phyloP scores from a whole-genome alignment of 30 jellyfish, hydroid and myxozoan genomes.

The Aurelia aurita region DNA sequence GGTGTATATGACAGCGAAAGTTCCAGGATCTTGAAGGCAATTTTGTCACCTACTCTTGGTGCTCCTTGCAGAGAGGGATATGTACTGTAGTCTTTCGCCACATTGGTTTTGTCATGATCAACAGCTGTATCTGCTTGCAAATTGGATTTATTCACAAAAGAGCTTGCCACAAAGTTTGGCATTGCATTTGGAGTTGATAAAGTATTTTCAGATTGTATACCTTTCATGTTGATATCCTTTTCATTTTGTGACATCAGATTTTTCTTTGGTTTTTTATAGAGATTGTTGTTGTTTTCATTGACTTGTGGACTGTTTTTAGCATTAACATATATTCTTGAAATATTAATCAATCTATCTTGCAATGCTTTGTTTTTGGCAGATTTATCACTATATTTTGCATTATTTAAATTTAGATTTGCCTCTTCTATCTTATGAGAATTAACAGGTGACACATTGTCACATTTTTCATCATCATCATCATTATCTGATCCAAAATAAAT shows the following conservation, averaged over 20 bases:
- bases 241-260: not conserved
- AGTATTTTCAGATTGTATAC: not conserved
- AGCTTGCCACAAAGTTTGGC: too few relatives aligned
- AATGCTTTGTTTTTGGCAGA: conserved; percentile 9
- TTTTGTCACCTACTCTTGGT: conserved; percentile 59
- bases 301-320: not conserved
- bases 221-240: not conserved
- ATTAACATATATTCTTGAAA: too few relatives aligned
- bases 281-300: not conserved
- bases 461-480: conserved; percentile 2
- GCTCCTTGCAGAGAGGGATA: conserved; percentile 44
- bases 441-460: not conserved
- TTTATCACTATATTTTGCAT: not conserved
- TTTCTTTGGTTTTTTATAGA: not conserved
- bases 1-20: conserved; percentile 60
- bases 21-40: conserved; percentile 54
- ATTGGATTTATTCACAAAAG: too few relatives aligned
- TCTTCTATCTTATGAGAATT: too few relatives aligned
- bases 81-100: not conserved
- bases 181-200: too few relatives aligned
- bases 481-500: conserved; percentile 46
- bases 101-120: not conserved
- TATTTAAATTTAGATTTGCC: too few relatives aligned
- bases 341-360: too few relatives aligned
- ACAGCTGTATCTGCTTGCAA: too few relatives aligned